Conservation (phyloP, 2,797 vertebrate species). For the Heteromormyrus szaboi region DNA sequence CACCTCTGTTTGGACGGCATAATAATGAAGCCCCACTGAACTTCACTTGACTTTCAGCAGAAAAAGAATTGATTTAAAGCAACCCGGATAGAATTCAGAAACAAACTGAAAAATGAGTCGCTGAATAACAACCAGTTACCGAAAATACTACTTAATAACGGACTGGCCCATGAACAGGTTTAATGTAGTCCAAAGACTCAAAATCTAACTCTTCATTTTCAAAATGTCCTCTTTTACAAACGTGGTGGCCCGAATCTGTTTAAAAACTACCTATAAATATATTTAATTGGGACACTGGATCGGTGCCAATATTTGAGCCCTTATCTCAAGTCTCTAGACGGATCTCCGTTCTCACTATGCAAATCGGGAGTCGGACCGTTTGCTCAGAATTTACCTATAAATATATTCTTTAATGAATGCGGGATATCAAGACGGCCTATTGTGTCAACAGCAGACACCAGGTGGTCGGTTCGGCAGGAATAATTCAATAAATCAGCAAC, state of each 20-base stretch:
- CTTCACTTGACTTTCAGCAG: background rate
- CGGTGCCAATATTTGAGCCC: background rate
- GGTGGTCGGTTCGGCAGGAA: background rate
- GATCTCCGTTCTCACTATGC: background rate
- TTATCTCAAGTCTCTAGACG: background rate
- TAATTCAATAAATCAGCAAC: background rate
- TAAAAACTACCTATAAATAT: background rate
- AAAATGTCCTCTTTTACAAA: constrained; percentile 1
- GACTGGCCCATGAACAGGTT: background rate
- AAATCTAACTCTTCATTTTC: background rate
- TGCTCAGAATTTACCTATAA: background rate
- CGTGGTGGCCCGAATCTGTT: background rate
- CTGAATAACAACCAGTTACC: background rate
- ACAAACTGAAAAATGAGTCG: background rate
- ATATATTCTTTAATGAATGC: constrained; percentile 1
- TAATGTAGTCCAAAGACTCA: background rate
- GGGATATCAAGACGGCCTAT: background rate
- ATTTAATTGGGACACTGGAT: background rate
- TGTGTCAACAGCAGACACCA: background rate
- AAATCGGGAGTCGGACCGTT: background rate
- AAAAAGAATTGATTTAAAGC: background rate
- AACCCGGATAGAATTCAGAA: background rate
- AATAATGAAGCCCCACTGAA: background rate
- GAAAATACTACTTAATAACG: background rate
- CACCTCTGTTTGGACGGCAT: background rate